These are phyloP conservation scores for Stenotaenia linearis DNA, from an alignment of 2,888 invertebrate species.

Conservation along the genomic window DNA sequence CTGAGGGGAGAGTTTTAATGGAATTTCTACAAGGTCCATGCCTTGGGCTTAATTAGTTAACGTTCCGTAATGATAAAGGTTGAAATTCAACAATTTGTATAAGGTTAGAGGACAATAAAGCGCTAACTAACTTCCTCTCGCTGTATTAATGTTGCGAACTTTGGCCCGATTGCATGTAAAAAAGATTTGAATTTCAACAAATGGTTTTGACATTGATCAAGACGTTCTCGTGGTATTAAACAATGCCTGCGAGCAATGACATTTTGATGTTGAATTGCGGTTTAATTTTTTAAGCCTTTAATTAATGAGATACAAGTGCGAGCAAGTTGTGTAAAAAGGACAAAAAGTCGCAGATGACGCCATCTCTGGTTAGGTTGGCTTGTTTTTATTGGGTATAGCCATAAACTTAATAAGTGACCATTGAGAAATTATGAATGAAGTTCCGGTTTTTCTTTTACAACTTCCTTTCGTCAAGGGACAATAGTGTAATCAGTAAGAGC, in stretches of 20 bases:
- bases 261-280: background rate
- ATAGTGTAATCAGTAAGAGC: constrained; percentile 7
- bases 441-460: constrained; percentile 24
- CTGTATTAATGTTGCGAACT: background rate
- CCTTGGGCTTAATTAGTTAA: background rate
- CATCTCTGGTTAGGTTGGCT: constrained; percentile 4
- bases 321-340: constrained; percentile 5
- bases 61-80: background rate
- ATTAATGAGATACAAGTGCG: background rate
- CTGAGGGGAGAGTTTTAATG: constrained; percentile 16
- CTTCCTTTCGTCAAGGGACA: constrained; percentile 1
- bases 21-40: background rate
- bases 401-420: constrained; percentile 10
- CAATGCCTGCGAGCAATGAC: no score
- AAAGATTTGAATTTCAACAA: background rate
- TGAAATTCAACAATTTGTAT: background rate
- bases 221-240: background rate
- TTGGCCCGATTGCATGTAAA: background rate
- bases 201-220: background rate
- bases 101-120: constrained; percentile 6
- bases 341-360: background rate
- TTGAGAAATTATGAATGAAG: constrained; percentile 17
- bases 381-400: background rate
- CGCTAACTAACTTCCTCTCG: constrained; percentile 13
- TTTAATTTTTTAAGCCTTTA: background rate